Conservation (phyloP, 2,888 invertebrate species). For the Megalurothrips usitatus region DNA sequence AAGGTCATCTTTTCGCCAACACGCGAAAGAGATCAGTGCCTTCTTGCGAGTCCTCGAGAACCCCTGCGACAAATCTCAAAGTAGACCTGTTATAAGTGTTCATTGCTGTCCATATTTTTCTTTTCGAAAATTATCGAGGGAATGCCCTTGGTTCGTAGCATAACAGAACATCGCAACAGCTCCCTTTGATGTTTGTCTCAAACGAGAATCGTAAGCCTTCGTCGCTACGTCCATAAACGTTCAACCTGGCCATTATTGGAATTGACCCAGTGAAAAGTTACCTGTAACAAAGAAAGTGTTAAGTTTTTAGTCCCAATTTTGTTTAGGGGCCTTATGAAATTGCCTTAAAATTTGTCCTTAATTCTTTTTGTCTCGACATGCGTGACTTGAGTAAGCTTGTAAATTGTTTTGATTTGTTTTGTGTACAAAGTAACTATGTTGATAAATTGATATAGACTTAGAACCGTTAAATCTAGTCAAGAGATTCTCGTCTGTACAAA, state of each 20-base stretch:
- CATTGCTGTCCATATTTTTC: too few relatives aligned
- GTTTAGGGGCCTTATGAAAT: not conserved
- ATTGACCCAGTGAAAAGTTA: slow-evolving; percentile 14
- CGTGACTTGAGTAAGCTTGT: not conserved
- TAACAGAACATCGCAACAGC: not conserved
- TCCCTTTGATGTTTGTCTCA: not conserved
- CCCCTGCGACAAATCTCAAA: not conserved
- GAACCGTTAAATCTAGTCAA: slow-evolving; percentile 17
- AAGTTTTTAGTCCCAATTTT: not conserved
- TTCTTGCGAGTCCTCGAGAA: not conserved
- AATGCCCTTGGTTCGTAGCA: too few relatives aligned
- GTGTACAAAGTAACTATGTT: slow-evolving; percentile 4
- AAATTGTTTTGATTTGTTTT: slow-evolving; percentile 6
- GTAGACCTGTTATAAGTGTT: not conserved
- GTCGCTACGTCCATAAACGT: not conserved
- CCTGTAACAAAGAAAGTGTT: not conserved
- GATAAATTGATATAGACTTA: not conserved
- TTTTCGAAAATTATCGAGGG: too few relatives aligned
- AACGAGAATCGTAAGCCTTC: not conserved
- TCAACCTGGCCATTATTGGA: not conserved
- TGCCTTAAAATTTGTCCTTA: not conserved
- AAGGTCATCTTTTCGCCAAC: not conserved
- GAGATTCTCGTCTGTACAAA: not conserved
- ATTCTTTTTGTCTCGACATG: too few relatives aligned
- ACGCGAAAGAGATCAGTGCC: too few relatives aligned